Evolutionary conservation across 2,888 invertebrate species (phyloP).

Genomic region (Nemapogon koenigi): DNA sequence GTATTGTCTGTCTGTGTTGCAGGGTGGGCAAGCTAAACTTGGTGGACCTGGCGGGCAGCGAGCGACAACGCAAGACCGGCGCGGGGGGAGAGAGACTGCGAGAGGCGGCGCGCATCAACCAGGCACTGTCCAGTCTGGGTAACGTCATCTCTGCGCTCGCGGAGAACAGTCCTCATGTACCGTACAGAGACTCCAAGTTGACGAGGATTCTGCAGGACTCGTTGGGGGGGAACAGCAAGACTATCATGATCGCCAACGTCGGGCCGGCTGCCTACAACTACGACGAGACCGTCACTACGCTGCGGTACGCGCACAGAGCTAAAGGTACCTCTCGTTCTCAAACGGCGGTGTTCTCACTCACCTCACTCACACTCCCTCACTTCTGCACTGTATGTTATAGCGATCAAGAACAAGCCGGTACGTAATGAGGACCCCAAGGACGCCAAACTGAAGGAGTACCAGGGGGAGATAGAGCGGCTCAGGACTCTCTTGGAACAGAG

Average conservation of each 20-base stretch:
- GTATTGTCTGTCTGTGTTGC: constrained; percentile 18
- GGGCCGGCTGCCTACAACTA: constrained; percentile 98
- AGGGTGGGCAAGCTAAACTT: constrained; percentile 95
- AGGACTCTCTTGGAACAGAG: constrained; percentile 51
- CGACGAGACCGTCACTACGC: constrained; percentile 96
- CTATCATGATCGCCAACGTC: constrained; percentile 99
- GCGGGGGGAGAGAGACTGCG: constrained; percentile 92
- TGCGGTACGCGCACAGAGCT: constrained; percentile 94
- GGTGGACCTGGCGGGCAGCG: constrained; percentile 98
- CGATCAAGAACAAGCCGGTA: constrained; percentile 97
- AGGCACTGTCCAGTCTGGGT: constrained; percentile 95
- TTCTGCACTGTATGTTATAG: too few relatives aligned
- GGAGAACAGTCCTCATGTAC: constrained; percentile 93
- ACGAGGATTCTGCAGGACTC: constrained; percentile 97
- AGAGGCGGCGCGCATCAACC: constrained; percentile 97
- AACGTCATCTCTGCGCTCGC: constrained; percentile 98
- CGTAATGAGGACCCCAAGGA: constrained; percentile 99
- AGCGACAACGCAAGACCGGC: constrained; percentile 95
- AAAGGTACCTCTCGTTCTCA: constrained; percentile 60
- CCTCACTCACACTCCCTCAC: not conserved
- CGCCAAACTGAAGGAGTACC: constrained; percentile 93
- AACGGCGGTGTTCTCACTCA: not conserved
- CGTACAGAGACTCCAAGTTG: constrained; percentile 96
- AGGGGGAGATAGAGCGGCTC: constrained; percentile 88
- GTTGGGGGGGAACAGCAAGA: constrained; percentile 97